Evolutionary conservation across 2,888 invertebrate genomes (phyloP).

Genomic region (Meliscaeva auricollis): DNA sequence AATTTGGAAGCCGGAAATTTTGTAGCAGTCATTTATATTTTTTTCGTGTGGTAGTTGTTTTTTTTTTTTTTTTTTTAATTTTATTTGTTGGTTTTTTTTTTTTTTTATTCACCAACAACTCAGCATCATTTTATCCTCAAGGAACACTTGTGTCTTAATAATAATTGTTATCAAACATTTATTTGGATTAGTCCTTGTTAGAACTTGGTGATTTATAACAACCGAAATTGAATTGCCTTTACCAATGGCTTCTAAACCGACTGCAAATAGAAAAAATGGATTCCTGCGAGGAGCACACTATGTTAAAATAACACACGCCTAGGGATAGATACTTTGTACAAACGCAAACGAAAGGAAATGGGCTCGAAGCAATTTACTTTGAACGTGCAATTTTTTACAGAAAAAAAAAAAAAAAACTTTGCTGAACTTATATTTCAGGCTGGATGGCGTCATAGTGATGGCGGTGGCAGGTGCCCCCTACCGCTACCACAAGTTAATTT

Average conservation of each 20-base stretch:
- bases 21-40: slow-evolving; percentile 45
- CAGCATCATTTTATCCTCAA: neutral
- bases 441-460: neutral
- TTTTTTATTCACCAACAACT: neutral
- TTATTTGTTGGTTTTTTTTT: neutral
- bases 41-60: slow-evolving; percentile 6
- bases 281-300: neutral
- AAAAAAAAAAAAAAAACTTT: neutral
- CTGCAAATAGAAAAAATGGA: neutral
- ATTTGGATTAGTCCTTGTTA: slow-evolving; percentile 54
- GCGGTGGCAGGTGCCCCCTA: neutral
- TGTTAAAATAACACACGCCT: slow-evolving; percentile 30
- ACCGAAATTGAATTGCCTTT: slow-evolving; percentile 57
- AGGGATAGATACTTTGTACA: slow-evolving; percentile 22
- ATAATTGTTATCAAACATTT: slow-evolving; percentile 67
- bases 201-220: slow-evolving; percentile 63
- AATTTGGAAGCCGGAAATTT: slow-evolving; percentile 7
- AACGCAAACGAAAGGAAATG: slow-evolving; percentile 34
- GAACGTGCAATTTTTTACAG: slow-evolving; percentile 22
- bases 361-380: slow-evolving; percentile 28
- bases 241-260: neutral
- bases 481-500: slow-evolving; percentile 4
- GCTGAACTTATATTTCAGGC: slow-evolving; percentile 13
- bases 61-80: slow-evolving; percentile 12
- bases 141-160: slow-evolving; percentile 36